Evolutionary conservation across 1,140 invertebrate genomes (phyloP).

Genomic region (Leptinotarsa texana): DNA sequence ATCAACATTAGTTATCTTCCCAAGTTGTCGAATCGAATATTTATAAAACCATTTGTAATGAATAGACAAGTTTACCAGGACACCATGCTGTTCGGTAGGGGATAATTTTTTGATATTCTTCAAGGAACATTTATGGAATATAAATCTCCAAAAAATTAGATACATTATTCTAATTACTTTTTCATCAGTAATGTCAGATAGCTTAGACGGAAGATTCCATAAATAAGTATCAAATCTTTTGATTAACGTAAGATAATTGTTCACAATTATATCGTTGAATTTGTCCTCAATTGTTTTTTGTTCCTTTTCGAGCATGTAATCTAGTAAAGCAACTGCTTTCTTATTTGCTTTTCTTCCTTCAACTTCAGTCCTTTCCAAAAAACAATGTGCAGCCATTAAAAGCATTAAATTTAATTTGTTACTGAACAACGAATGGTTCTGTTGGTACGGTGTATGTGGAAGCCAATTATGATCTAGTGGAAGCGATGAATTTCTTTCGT

Average conservation of each 20-base stretch:
- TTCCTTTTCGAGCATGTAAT: constrained; percentile 38
- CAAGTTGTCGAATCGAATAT: constrained; percentile 55
- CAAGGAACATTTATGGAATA: constrained; percentile 34
- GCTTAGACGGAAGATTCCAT: background rate
- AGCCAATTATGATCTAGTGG: constrained; percentile 43
- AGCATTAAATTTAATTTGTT: constrained; percentile 37
- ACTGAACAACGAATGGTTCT: constrained; percentile 16
- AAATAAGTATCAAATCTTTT: constrained; percentile 42
- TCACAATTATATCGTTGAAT: constrained; percentile 44
- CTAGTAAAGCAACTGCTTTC: constrained; percentile 32
- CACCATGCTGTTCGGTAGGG: background rate
- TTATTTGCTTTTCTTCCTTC: constrained; percentile 15
- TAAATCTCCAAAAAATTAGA: constrained; percentile 41
- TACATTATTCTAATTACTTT: constrained; percentile 35
- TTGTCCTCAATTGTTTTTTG: constrained; percentile 49
- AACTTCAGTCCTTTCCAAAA: constrained; percentile 18
- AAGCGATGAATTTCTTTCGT: background rate
- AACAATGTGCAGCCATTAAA: constrained; percentile 23
- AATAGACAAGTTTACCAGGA: constrained; percentile 50
- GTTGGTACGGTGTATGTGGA: constrained; percentile 35
- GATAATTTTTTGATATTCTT: constrained; percentile 27
- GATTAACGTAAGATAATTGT: constrained; percentile 39
- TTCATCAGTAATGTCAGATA: constrained; percentile 27
- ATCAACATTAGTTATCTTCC: constrained; percentile 38
- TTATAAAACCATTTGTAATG: constrained; percentile 64